phyloP scores from a whole-genome alignment of 2,113 vertebrate genomes.

The Apodemus sylvaticus region DNA sequence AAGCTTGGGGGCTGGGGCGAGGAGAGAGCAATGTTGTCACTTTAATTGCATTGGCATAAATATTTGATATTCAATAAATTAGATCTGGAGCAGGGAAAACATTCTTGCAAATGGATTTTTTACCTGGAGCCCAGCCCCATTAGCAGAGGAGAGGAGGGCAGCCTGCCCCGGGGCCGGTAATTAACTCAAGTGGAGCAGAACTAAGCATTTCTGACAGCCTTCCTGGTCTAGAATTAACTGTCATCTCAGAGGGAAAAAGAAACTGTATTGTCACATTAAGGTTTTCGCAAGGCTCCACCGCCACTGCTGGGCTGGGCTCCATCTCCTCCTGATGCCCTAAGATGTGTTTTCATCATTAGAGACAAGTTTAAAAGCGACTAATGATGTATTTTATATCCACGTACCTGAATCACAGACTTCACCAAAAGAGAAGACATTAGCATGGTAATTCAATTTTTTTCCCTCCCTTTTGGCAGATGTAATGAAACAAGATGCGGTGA shows the following conservation, averaged over 20 bases:
- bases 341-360: slow-evolving; percentile 90
- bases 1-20: slow-evolving; percentile 71
- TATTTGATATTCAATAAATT: slow-evolving; percentile 97
- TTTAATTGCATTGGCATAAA: slow-evolving; percentile 95
- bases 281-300: slow-evolving; percentile 89
- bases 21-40: slow-evolving; percentile 85
- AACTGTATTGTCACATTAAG: slow-evolving; percentile 95
- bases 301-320: slow-evolving; percentile 86
- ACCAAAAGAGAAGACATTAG: slow-evolving; percentile 81
- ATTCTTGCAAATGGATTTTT: slow-evolving; percentile 95
- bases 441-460: slow-evolving; percentile 80
- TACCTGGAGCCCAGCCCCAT: slow-evolving; percentile 97
- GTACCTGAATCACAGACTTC: slow-evolving; percentile 70
- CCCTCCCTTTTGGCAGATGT: slow-evolving; percentile 54
- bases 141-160: slow-evolving; percentile 91
- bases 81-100: slow-evolving; percentile 94
- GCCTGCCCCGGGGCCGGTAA: slow-evolving; percentile 93
- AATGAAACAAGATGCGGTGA: slow-evolving; percentile 82
- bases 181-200: slow-evolving; percentile 97
- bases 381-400: slow-evolving; percentile 85
- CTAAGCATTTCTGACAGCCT: slow-evolving; percentile 99
- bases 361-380: slow-evolving; percentile 88
- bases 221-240: slow-evolving; percentile 98
- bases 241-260: slow-evolving; percentile 95
- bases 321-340: slow-evolving; percentile 83